Evolutionary conservation across 2,113 vertebrate species (phyloP).

Genomic region (Esox niger): DNA sequence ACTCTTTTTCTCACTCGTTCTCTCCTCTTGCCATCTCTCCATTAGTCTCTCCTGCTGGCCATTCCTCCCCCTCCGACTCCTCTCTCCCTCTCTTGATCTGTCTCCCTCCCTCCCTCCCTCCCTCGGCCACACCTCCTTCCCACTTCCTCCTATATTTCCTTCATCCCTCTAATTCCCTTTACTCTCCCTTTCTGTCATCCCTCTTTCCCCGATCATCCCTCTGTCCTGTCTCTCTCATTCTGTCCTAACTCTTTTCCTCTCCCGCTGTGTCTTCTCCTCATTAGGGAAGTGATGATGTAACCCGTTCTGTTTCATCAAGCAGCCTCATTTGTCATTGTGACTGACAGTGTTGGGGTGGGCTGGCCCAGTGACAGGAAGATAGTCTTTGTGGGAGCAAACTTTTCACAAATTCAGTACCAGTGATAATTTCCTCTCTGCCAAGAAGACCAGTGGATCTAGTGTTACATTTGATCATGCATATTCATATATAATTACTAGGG

Average conservation of each 20-base stretch:
- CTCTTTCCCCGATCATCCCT: neutral
- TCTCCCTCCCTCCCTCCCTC: neutral
- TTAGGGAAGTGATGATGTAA: slow-evolving; percentile 69
- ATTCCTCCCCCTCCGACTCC: neutral
- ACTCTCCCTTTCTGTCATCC: slow-evolving; percentile 29
- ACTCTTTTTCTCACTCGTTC: neutral
- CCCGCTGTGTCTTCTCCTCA: slow-evolving; percentile 63
- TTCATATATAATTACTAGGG: too few relatives aligned
- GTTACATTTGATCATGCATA: too few relatives aligned
- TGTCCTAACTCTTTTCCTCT: slow-evolving; percentile 16
- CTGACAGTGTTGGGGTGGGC: slow-evolving; percentile 59
- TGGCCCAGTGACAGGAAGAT: slow-evolving; percentile 38
- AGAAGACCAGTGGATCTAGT: too few relatives aligned
- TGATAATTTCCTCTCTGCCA: too few relatives aligned
- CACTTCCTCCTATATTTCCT: too few relatives aligned
- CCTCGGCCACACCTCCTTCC: slow-evolving; percentile 53
- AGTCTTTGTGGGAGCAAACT: neutral
- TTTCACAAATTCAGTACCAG: too few relatives aligned
- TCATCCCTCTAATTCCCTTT: too few relatives aligned
- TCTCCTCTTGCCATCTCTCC: neutral
- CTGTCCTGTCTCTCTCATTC: neutral
- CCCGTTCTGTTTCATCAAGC: slow-evolving; percentile 59
- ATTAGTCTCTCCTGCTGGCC: slow-evolving; percentile 38
- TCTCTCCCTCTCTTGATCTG: neutral
- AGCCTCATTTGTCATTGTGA: slow-evolving; percentile 67